phyloP scores from a whole-genome alignment of 1,140 invertebrate genomes.

The Euglossa dilemma region DNA sequence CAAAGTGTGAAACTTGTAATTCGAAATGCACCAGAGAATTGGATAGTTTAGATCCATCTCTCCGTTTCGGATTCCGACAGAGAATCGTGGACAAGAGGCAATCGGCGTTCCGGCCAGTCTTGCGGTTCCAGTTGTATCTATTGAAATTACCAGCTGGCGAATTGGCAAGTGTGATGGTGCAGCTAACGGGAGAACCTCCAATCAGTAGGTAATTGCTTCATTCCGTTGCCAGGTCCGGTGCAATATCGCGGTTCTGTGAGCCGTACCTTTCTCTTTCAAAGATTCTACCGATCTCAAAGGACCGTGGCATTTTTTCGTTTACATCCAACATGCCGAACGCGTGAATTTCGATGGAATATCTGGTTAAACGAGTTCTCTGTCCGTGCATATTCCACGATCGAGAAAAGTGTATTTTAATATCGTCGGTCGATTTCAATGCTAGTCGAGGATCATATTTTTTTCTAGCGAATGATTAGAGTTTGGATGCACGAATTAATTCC shows the following conservation, averaged over 20 bases:
- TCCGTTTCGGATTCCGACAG: constrained; percentile 30
- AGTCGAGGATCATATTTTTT: no score
- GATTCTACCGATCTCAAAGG: constrained; percentile 3
- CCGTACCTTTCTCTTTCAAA: constrained; percentile 31
- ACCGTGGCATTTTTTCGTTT: background rate
- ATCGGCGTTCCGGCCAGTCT: constrained; percentile 67
- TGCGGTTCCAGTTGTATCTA: constrained; percentile 71
- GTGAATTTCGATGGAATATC: background rate
- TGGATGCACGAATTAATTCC: no score
- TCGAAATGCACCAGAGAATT: constrained; percentile 46
- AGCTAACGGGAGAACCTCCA: constrained; percentile 75
- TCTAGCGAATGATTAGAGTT: no score
- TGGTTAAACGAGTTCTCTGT: background rate
- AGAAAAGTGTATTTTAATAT: background rate
- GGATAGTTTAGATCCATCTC: constrained; percentile 16
- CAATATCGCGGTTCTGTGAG: constrained; percentile 57
- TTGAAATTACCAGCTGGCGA: constrained; percentile 72
- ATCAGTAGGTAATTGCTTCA: constrained; percentile 74
- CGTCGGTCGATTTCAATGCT: no score
- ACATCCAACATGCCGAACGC: no score
- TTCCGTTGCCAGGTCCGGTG: constrained; percentile 68
- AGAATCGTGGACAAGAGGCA: constrained; percentile 68
- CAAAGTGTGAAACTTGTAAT: constrained; percentile 42
- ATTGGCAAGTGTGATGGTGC: constrained; percentile 79
- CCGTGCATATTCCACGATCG: background rate